These are phyloP conservation scores for Amphipoea lucens DNA, from an alignment of 2,888 invertebrate species.

Conservation along the genomic window DNA sequence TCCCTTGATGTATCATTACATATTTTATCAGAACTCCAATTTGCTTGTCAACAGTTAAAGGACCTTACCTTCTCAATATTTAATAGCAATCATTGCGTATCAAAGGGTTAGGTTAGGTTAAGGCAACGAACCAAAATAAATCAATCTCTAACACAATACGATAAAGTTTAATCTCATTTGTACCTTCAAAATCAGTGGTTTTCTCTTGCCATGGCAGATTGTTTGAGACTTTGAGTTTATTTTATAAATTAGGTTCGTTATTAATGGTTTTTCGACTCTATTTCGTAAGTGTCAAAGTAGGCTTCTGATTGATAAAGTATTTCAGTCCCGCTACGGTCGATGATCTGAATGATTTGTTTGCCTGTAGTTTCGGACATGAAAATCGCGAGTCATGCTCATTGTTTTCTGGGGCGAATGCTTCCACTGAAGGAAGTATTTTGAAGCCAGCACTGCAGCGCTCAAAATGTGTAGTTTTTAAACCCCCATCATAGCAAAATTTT, in stretches of 20 bases:
- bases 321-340: slow-evolving; percentile 45
- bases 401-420: slow-evolving; percentile 21
- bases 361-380: slow-evolving; percentile 25
- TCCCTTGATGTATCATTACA: neutral
- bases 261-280: slow-evolving; percentile 12
- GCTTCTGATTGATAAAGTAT: slow-evolving; percentile 12
- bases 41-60: neutral
- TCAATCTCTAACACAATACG: slow-evolving; percentile 3
- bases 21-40: slow-evolving; percentile 13
- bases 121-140: neutral
- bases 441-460: neutral
- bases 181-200: slow-evolving; percentile 15
- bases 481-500: neutral
- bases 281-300: slow-evolving; percentile 14
- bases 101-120: neutral
- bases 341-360: slow-evolving; percentile 51
- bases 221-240: slow-evolving; percentile 35
- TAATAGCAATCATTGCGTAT: slow-evolving; percentile 10
- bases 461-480: neutral
- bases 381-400: slow-evolving; percentile 46
- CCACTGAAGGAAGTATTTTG: slow-evolving; percentile 22
- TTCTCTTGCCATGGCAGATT: slow-evolving; percentile 53
- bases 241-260: slow-evolving; percentile 22
- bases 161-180: slow-evolving; percentile 33
- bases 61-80: slow-evolving; percentile 26